These are phyloP conservation scores for Tokudaia muenninki DNA, from an alignment of 2,797 vertebrate species.

Conservation along the genomic window DNA sequence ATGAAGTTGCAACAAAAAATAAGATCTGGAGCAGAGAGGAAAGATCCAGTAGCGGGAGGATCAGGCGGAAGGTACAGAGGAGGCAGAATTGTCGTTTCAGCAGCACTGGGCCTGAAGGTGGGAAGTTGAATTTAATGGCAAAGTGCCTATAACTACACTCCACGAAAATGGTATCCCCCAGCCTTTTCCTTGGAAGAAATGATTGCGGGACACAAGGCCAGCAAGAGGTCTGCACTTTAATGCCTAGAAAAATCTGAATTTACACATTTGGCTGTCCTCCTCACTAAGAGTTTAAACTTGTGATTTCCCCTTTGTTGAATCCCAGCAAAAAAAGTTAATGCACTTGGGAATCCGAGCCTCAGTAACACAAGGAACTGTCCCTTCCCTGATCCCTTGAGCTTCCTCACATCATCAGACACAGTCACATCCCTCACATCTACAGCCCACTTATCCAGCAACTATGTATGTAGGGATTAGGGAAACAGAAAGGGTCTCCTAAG, in stretches of 20 bases:
- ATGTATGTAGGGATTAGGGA: background rate
- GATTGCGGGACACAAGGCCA: background rate
- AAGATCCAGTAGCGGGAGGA: no score
- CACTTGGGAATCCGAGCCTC: background rate
- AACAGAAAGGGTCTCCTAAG: background rate
- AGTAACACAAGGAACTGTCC: background rate
- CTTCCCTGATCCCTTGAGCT: background rate
- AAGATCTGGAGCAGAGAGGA: background rate
- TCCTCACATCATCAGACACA: background rate
- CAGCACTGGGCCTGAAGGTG: background rate
- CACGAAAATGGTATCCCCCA: background rate
- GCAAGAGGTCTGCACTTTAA: background rate
- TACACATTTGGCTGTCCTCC: background rate
- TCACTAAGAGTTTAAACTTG: slow-evolving; percentile 3
- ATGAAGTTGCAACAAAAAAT: background rate
- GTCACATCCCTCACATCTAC: background rate
- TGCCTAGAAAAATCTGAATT: background rate
- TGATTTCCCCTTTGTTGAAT: slow-evolving; percentile 41
- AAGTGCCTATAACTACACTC: background rate
- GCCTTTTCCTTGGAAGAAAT: background rate
- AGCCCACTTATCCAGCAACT: background rate
- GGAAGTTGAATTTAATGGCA: background rate
- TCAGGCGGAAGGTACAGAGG: fast-evolving
- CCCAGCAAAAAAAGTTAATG: slow-evolving; percentile 26
- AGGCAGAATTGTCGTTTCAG: background rate